These are phyloP conservation scores for Zosterops hypoxanthus DNA, from an alignment of 2,113 vertebrate genomes.

Conservation along the genomic window DNA sequence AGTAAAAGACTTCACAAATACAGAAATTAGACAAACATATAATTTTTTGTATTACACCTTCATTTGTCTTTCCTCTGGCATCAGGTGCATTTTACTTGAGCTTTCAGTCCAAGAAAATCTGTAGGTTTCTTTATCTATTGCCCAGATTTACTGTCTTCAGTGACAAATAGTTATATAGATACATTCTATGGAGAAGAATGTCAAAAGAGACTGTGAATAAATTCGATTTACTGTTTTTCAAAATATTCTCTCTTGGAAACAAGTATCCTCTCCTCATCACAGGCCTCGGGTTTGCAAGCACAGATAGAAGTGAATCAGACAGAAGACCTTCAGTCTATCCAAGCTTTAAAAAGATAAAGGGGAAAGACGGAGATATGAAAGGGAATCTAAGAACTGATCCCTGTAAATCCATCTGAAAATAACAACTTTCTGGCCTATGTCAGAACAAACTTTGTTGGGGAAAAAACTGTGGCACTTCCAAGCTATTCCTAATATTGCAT, in stretches of 20 bases:
- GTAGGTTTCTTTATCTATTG: neutral
- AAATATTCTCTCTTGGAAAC: neutral
- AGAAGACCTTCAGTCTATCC: constrained; percentile 43
- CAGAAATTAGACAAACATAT: neutral
- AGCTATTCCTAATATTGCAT: neutral
- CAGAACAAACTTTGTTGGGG: constrained; percentile 24
- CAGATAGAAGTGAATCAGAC: neutral
- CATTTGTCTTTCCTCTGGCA: neutral
- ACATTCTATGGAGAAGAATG: neutral
- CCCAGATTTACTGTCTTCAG: neutral
- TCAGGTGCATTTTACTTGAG: neutral
- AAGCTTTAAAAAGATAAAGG: constrained; percentile 58
- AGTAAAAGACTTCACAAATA: neutral
- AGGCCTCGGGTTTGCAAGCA: constrained; percentile 15
- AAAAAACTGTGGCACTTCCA: neutral
- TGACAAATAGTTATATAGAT: neutral
- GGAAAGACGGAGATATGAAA: constrained; percentile 38
- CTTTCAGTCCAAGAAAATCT: neutral
- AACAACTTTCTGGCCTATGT: constrained; percentile 37
- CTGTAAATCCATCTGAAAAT: constrained; percentile 53
- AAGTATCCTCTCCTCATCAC: neutral
- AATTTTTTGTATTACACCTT: neutral
- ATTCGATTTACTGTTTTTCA: neutral
- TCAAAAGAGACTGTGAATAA: neutral
- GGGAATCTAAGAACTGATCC: constrained; percentile 40